Percentiles rank a stretch among this genome's conserved stretches.
These are phyloP conservation scores for Teleiodes luculella DNA, from an alignment of 2,888 invertebrate genomes.

Conservation along the genomic window DNA sequence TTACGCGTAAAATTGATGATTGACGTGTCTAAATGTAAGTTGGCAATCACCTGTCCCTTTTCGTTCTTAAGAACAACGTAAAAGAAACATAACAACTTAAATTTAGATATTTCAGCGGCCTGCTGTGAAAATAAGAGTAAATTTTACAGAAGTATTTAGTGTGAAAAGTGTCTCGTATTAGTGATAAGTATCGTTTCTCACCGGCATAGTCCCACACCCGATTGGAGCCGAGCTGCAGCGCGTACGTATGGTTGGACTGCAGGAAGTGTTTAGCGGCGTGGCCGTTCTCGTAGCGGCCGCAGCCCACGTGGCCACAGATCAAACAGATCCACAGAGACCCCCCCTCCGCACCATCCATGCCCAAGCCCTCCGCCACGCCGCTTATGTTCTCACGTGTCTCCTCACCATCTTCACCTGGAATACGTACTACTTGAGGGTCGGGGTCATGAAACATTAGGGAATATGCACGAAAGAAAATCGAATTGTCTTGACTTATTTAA, in stretches of 20 bases:
- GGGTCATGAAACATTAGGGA: too few relatives aligned
- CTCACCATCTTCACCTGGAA: conserved; percentile 65
- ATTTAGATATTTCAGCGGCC: too few relatives aligned
- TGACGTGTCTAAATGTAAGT: too few relatives aligned
- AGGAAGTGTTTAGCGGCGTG: conserved; percentile 98
- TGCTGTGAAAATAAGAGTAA: too few relatives aligned
- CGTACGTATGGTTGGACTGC: conserved; percentile 97
- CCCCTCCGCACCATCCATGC: conserved; percentile 70
- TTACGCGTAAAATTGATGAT: too few relatives aligned
- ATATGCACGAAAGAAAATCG: too few relatives aligned
- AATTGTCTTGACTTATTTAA: too few relatives aligned
- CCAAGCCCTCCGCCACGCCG: conserved; percentile 76
- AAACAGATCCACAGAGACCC: conserved; percentile 98
- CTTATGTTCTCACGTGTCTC: conserved; percentile 69
- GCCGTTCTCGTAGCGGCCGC: conserved; percentile 90
- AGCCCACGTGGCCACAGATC: conserved; percentile 98
- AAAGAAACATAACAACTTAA: too few relatives aligned
- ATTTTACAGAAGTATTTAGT: too few relatives aligned
- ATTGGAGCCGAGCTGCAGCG: conserved; percentile 96
- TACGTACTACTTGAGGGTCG: not conserved
- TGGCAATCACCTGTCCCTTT: too few relatives aligned
- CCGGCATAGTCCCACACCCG: conserved; percentile 99
- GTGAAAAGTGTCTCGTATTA: too few relatives aligned
- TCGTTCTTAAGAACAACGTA: too few relatives aligned
- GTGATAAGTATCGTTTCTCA: conserved; percentile 48